Percentiles rank a stretch among this genome's conserved stretches.
phyloP scores from a whole-genome alignment of 2,888 invertebrate genomes.

The Eumacrocentrus americanus region DNA sequence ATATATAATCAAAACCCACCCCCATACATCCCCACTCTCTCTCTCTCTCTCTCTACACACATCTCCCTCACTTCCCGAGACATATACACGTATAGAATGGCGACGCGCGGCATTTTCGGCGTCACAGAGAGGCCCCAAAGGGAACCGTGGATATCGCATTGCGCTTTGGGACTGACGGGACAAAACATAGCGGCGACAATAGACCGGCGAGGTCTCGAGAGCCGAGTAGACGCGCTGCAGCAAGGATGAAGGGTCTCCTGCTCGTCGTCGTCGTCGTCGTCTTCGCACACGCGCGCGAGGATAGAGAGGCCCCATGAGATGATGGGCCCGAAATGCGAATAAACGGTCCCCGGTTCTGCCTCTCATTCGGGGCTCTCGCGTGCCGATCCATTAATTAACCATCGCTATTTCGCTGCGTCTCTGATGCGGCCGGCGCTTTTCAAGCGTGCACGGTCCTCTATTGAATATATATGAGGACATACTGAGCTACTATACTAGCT shows the following conservation, averaged over 20 bases:
- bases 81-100: constrained; percentile 15
- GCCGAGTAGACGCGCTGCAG: background rate
- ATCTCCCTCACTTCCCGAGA: constrained; percentile 5
- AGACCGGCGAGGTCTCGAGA: constrained; percentile 35
- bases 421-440: constrained; percentile 10
- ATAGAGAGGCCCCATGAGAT: background rate
- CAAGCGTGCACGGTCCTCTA: background rate
- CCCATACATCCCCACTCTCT: constrained; percentile 8
- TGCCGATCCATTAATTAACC: constrained; percentile 59
- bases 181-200: constrained; percentile 58
- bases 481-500: too few species aligned
- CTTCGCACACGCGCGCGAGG: background rate
- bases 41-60: constrained; percentile 9
- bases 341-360: constrained; percentile 24
- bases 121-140: constrained; percentile 48
- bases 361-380: constrained; percentile 47
- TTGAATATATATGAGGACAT: constrained; percentile 2
- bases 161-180: constrained; percentile 60
- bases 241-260: background rate
- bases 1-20: constrained; percentile 31
- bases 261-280: background rate
- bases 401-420: constrained; percentile 37
- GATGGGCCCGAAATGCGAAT: constrained; percentile 5
- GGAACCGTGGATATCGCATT: constrained; percentile 60
- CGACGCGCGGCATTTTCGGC: constrained; percentile 27